Conservation (phyloP, 2,888 invertebrate species). For the Thereva nobilitata region DNA sequence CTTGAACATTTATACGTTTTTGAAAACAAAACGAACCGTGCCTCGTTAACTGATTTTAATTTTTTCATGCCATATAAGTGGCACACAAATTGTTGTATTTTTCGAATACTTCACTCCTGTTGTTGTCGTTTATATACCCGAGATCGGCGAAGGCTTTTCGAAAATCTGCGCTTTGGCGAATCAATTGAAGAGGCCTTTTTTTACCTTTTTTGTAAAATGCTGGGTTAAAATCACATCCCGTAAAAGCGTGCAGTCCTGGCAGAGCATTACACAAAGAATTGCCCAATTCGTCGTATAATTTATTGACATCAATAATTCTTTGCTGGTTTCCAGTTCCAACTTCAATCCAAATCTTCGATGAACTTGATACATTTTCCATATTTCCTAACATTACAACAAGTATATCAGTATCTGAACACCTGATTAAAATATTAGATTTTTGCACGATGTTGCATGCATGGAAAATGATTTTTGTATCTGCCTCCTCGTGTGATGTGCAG, state of each 20-base stretch:
- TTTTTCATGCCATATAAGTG: too few relatives aligned
- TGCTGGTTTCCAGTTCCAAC: conserved; percentile 1
- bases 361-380: neutral
- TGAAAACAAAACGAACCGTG: neutral
- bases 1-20: conserved; percentile 5
- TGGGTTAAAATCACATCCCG: conserved; percentile 12
- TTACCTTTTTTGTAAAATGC: conserved; percentile 10
- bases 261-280: neutral
- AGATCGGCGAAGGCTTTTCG: neutral
- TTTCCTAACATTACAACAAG: neutral
- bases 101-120: neutral
- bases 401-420: conserved; percentile 16
- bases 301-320: neutral
- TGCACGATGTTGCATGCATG: conserved; percentile 2
- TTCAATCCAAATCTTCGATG: neutral
- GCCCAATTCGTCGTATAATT: conserved; percentile 6
- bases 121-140: neutral
- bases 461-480: conserved; percentile 26
- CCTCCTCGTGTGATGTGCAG: conserved; percentile 23
- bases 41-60: too few relatives aligned
- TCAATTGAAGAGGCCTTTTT: conserved; percentile 1
- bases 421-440: neutral
- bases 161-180: neutral
- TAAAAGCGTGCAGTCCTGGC: conserved; percentile 10
- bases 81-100: too few relatives aligned